Evolutionary conservation across 2,113 vertebrate genomes (phyloP).

Genomic region (Calidris pugnax): DNA sequence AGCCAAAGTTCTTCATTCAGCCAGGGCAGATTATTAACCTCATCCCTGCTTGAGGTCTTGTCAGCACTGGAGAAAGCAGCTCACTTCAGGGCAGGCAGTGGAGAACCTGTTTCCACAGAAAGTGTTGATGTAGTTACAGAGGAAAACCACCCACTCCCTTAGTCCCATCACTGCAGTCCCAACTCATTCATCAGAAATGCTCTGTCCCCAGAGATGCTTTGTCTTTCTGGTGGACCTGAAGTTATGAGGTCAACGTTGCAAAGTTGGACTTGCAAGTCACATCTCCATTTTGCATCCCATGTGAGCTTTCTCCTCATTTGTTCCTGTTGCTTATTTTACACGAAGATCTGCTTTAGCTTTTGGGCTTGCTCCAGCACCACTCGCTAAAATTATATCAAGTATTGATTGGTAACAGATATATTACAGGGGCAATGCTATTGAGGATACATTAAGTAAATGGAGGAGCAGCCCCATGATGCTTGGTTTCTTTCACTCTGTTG

Average conservation of each 20-base stretch:
- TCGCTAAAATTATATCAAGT: neutral
- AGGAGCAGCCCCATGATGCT: neutral
- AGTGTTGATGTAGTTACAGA: neutral
- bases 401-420: neutral
- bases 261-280: neutral
- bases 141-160: neutral
- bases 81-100: neutral
- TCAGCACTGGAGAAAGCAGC: neutral
- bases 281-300: neutral
- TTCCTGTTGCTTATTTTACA: neutral
- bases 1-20: neutral
- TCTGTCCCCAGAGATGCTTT: neutral
- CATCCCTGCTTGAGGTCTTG: neutral
- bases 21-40: neutral
- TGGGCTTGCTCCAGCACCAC: neutral
- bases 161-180: neutral
- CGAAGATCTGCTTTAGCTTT: neutral
- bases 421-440: neutral
- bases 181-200: neutral
- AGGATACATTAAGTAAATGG: constrained; percentile 10
- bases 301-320: neutral
- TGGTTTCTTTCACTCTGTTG: neutral
- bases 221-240: neutral
- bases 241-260: neutral
- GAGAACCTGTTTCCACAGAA: neutral